These are phyloP conservation scores for Marmota flaviventris DNA, from an alignment of 2,113 vertebrate genomes.

Conservation along the genomic window DNA sequence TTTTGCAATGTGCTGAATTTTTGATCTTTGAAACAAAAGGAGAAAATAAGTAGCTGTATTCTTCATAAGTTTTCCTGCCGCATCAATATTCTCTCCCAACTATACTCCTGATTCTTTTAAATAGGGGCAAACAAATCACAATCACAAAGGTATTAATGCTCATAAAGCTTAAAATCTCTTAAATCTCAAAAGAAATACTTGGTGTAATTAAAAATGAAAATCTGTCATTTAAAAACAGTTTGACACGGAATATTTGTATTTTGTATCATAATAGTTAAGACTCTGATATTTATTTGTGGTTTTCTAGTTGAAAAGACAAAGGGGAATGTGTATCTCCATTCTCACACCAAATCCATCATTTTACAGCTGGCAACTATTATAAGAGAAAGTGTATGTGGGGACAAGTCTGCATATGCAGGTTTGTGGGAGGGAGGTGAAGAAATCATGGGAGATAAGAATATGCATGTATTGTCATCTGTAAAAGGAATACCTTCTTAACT, in stretches of 20 bases:
- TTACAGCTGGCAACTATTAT: background rate
- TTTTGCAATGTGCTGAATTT: conserved; percentile 19
- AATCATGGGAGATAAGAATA: conserved; percentile 10
- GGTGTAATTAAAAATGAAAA: conserved; percentile 79
- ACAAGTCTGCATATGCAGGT: background rate
- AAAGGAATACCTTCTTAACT: background rate
- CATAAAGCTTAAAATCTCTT: conserved; percentile 71
- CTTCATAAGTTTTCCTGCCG: conserved; percentile 26
- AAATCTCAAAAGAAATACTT: conserved; percentile 79
- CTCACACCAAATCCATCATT: background rate
- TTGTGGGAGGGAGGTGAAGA: background rate
- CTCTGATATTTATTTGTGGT: conserved; percentile 47
- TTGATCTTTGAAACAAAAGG: conserved; percentile 66
- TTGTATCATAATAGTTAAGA: conserved; percentile 60
- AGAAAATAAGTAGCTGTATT: conserved; percentile 38
- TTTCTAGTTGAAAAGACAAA: conserved; percentile 53
- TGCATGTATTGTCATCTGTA: background rate
- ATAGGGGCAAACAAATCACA: conserved; percentile 68
- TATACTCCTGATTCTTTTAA: conserved; percentile 67
- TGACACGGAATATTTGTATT: conserved; percentile 66
- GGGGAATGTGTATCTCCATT: background rate
- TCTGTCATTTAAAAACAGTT: conserved; percentile 75
- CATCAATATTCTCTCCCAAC: conserved; percentile 65
- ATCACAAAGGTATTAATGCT: conserved; percentile 65
- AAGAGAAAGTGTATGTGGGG: background rate